phyloP scores from a whole-genome alignment of 2,797 vertebrate genomes.

The Microctenopoma stevenorrisi region DNA sequence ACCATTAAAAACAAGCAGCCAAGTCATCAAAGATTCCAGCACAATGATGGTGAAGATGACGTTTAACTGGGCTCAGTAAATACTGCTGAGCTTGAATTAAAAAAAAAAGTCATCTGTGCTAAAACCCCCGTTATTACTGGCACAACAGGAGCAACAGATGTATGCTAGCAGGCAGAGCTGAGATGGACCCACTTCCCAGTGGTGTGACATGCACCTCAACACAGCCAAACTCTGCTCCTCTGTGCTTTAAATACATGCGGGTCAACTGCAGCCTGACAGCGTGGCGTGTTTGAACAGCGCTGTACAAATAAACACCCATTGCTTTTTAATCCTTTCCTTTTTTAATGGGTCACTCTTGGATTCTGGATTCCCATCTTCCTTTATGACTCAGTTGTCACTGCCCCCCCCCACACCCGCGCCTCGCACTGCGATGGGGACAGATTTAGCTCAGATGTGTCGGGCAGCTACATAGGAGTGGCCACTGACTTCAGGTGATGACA shows the following conservation, averaged over 20 bases:
- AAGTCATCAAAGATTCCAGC: slow-evolving; percentile 12
- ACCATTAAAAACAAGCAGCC: not conserved
- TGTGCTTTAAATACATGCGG: no score
- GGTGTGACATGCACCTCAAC: no score
- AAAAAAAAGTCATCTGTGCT: not conserved
- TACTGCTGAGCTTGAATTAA: no score
- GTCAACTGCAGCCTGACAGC: no score
- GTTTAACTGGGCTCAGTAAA: not conserved
- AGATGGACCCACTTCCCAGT: no score
- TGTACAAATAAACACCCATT: not conserved
- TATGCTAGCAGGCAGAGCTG: no score
- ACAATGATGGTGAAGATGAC: not conserved
- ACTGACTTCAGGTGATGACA: not conserved
- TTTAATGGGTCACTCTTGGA: slow-evolving; percentile 1
- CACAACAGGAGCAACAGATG: not conserved
- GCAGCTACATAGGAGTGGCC: slow-evolving; percentile 3
- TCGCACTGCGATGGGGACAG: slow-evolving; percentile 14
- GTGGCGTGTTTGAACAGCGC: not conserved
- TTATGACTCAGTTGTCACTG: slow-evolving; percentile 41
- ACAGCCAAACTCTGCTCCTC: no score
- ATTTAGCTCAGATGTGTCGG: slow-evolving; percentile 33
- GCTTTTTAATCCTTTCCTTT: not conserved
- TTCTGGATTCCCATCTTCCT: slow-evolving; percentile 3
- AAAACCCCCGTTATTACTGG: not conserved
- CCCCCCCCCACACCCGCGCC: slow-evolving; percentile 33